Conservation (phyloP, 2,888 invertebrate genomes). For the Pseudococcus viburni region DNA sequence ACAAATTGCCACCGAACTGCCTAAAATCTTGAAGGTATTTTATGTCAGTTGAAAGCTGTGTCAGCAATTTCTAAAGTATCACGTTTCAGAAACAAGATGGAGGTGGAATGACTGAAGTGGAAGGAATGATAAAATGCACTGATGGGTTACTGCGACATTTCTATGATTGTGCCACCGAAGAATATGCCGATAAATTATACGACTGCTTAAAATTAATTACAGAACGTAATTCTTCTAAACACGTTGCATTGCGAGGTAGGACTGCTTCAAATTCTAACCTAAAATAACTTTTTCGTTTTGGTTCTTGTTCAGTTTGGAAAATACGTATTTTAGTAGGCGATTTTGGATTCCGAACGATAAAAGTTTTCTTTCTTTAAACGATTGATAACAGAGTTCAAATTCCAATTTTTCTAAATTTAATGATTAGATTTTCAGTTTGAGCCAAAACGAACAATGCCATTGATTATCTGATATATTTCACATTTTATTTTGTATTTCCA, state of each 20-base stretch:
- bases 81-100: slow-evolving; percentile 27
- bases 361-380: too few relatives aligned
- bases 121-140: slow-evolving; percentile 33
- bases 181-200: not conserved
- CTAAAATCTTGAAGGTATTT: not conserved
- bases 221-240: not conserved
- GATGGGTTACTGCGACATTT: not conserved
- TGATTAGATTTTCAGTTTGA: too few relatives aligned
- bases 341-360: too few relatives aligned
- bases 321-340: too few relatives aligned
- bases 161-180: not conserved
- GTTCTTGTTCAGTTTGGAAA: too few relatives aligned
- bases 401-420: too few relatives aligned
- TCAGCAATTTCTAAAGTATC: not conserved
- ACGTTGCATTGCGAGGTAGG: slow-evolving; percentile 2
- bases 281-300: not conserved
- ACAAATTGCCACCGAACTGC: not conserved
- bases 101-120: slow-evolving; percentile 28
- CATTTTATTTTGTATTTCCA: not conserved
- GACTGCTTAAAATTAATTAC: not conserved
- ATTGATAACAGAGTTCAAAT: too few relatives aligned
- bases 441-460: too few relatives aligned
- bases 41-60: not conserved
- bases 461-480: not conserved
- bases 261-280: not conserved